phyloP scores from a whole-genome alignment of 2,797 vertebrate species.

The Amniataba percoides region DNA sequence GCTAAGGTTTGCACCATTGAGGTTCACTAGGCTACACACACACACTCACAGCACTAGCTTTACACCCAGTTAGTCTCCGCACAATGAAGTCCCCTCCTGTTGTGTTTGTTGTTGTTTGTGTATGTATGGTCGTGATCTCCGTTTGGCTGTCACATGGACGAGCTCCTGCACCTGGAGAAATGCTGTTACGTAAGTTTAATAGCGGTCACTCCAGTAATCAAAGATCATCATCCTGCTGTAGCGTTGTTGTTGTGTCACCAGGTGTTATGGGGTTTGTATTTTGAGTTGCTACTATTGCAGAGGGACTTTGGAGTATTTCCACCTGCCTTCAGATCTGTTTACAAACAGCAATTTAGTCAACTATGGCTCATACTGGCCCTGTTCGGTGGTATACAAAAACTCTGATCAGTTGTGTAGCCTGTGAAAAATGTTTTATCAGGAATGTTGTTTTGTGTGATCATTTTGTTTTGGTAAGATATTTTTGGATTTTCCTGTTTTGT shows the following conservation, averaged over 20 bases:
- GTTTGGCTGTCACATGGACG: conserved; percentile 8
- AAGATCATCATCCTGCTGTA: conserved; percentile 15
- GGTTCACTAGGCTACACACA: conserved; percentile 12
- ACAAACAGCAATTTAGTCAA: conserved; percentile 3
- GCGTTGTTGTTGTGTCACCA: conserved; percentile 15
- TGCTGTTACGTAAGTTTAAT: conserved; percentile 32
- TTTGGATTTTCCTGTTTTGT: background rate
- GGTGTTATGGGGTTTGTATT: background rate
- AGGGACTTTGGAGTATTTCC: background rate
- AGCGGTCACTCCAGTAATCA: conserved; percentile 20
- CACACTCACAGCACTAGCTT: too few species aligned
- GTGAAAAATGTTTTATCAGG: background rate
- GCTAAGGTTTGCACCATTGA: conserved; percentile 36
- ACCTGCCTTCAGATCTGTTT: background rate
- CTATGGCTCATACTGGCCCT: background rate
- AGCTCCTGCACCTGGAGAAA: conserved; percentile 33
- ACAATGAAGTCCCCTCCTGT: background rate
- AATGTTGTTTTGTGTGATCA: background rate
- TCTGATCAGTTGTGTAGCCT: too few species aligned
- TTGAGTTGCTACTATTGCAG: background rate
- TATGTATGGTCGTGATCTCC: background rate
- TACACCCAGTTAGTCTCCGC: too few species aligned
- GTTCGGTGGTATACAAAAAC: background rate
- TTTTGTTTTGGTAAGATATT: background rate
- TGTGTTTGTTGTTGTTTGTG: background rate